Conservation (phyloP, 2,113 vertebrate species). For the Clarias gariepinus region DNA sequence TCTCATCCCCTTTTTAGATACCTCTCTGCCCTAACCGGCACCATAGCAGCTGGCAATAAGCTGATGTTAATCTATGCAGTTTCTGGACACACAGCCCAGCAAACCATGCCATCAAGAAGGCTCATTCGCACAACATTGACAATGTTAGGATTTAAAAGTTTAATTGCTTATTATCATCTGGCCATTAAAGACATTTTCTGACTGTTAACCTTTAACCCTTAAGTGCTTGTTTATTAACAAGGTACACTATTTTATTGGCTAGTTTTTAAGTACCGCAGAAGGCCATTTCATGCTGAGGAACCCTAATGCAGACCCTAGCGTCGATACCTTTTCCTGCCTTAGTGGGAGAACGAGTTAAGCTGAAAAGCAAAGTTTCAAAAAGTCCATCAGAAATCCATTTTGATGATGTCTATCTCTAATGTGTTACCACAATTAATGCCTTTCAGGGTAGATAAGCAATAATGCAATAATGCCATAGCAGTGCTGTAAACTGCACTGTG, state of each 20-base stretch:
- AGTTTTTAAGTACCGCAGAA: slow-evolving; percentile 19
- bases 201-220: slow-evolving; percentile 71
- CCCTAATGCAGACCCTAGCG: slow-evolving; percentile 8
- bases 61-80: slow-evolving; percentile 73
- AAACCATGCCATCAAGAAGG: slow-evolving; percentile 10
- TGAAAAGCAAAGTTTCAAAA: not conserved
- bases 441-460: slow-evolving; percentile 72
- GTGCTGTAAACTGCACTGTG: slow-evolving; percentile 51
- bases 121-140: slow-evolving; percentile 22
- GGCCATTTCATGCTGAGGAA: slow-evolving; percentile 36
- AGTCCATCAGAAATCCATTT: slow-evolving; percentile 27
- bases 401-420: slow-evolving; percentile 46
- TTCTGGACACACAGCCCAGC: slow-evolving; percentile 52
- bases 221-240: slow-evolving; percentile 59
- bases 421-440: slow-evolving; percentile 58
- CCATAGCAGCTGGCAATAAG: slow-evolving; percentile 55
- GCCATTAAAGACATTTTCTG: slow-evolving; percentile 53
- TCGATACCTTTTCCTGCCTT: not conserved
- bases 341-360: slow-evolving; percentile 16
- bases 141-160: not conserved
- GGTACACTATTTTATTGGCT: slow-evolving; percentile 33
- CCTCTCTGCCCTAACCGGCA: slow-evolving; percentile 55
- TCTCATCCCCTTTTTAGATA: slow-evolving; percentile 38
- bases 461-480: slow-evolving; percentile 71
- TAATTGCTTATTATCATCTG: slow-evolving; percentile 6